Conservation (phyloP, 2,113 vertebrate genomes). For the Edolisoma coerulescens region DNA sequence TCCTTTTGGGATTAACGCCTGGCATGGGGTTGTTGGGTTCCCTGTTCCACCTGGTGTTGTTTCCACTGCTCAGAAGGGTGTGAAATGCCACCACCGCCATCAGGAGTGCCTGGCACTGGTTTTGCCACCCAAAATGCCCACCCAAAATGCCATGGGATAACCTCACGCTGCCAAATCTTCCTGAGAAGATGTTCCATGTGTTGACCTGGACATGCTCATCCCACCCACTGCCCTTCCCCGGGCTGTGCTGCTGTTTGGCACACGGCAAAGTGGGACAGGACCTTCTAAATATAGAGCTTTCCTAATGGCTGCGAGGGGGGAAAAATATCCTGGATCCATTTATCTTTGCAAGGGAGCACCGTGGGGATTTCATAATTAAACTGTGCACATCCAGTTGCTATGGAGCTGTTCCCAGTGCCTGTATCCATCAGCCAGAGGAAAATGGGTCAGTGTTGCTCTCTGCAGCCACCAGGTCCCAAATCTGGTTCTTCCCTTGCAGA, state of each 20-base stretch:
- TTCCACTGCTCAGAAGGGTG: background rate
- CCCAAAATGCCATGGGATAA: fast-evolving
- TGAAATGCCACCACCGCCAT: background rate
- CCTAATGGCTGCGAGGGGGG: background rate
- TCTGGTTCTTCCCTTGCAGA: background rate
- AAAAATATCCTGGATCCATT: background rate
- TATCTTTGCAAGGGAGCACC: background rate
- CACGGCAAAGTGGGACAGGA: background rate
- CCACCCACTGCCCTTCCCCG: background rate
- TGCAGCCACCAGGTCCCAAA: background rate
- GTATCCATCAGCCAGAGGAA: slow-evolving; percentile 46
- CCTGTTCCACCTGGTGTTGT: fast-evolving
- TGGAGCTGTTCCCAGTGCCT: slow-evolving; percentile 9
- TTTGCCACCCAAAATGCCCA: background rate
- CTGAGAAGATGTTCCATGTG: background rate
- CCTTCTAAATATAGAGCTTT: slow-evolving; percentile 39
- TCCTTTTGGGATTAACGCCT: background rate
- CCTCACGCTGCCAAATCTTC: background rate
- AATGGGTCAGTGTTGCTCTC: slow-evolving; percentile 54
- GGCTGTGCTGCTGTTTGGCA: background rate
- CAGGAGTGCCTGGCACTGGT: fast-evolving
- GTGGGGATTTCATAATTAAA: slow-evolving; percentile 34
- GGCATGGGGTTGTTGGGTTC: background rate
- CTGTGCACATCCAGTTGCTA: slow-evolving; percentile 59
- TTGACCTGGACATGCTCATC: background rate